phyloP scores from a whole-genome alignment of 2,888 invertebrate species.

The Furcula furcula region DNA sequence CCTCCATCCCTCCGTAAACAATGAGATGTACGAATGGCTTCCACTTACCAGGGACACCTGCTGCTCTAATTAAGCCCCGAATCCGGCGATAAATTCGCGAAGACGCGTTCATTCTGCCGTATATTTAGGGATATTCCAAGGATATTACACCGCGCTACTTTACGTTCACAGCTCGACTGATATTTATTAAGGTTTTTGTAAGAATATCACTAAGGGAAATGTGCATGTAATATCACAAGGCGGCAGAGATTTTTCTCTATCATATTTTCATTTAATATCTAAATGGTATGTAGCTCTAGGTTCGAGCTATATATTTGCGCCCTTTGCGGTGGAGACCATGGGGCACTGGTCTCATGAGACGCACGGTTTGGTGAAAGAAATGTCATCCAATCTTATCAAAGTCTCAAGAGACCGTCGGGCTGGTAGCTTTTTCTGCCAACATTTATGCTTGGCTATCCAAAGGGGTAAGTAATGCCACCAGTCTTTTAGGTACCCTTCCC shows the following conservation, averaged over 20 bases:
- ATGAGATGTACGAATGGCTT: constrained; percentile 17
- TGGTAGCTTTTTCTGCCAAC: too few relatives aligned
- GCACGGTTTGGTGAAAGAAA: too few relatives aligned
- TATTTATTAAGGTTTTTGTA: constrained; percentile 25
- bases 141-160: constrained; percentile 25
- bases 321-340: too few relatives aligned
- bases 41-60: constrained; percentile 29
- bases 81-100: constrained; percentile 28
- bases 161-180: constrained; percentile 22
- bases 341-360: too few relatives aligned
- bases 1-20: not conserved
- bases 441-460: too few relatives aligned
- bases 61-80: constrained; percentile 36
- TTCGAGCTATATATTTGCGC: too few relatives aligned
- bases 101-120: constrained; percentile 9
- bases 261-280: constrained; percentile 5
- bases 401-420: too few relatives aligned
- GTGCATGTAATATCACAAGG: constrained; percentile 11
- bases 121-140: constrained; percentile 6
- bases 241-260: constrained; percentile 16
- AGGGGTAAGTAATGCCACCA: too few relatives aligned
- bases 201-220: constrained; percentile 20
- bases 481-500: too few relatives aligned
- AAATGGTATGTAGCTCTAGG: too few relatives aligned
- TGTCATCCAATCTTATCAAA: too few relatives aligned